Base-by-base conservation (phyloP, 2,888 invertebrate genomes). In the Hirtodrosophila alboralis region DNA sequence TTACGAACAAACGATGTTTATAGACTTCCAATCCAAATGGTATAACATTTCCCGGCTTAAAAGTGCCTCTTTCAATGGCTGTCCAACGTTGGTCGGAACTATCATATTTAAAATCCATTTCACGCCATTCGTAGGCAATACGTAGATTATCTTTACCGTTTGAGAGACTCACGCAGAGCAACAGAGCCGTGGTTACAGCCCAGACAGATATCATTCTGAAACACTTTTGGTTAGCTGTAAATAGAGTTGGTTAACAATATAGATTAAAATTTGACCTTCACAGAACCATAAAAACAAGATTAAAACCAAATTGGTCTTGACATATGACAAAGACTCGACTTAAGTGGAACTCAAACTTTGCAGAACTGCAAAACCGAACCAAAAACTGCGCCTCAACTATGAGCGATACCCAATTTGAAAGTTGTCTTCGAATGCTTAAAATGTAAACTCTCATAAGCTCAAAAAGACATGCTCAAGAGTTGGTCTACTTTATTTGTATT, bases 1-100 rank as follows among this genome's bases (percentile, higher is more conserved):
- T 94, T 10, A 95, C 89, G 84, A 95, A 95, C 68, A 95, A 88
- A 65, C 94, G 92, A 66, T 94, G 93, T 34, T 91, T 92, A 72
- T 93, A 93, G 8, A 95, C 93, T 89, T 95, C 95, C 70, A 95
- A 71, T 0, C 95, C 95, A 86, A 95, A 92, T 0, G 95, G 95
- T 16, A 95, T 91, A 66, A 94, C 95, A 87, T 94, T 94, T 84
- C 93, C 93, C 7, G 93, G 94, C 28, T 95, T 92, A 79, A 94
- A 95, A 61, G 91, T 91, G 64, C 92, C 92, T 43, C 90, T 91
- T 23, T 91, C 91, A 31, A 94, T 90, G 13, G 95, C 95, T 45
- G 92, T 91, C 84, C 92, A 91, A 49, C 93, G 90, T 2, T 91
- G 92, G 5, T 92, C 92, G 1, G 92, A 90, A 26, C 87, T 92